Percentiles rank a stretch among this genome's conserved stretches.
These are phyloP conservation scores for Psittacula derbiana DNA, from an alignment of 2,797 vertebrate genomes.

Conservation along the genomic window DNA sequence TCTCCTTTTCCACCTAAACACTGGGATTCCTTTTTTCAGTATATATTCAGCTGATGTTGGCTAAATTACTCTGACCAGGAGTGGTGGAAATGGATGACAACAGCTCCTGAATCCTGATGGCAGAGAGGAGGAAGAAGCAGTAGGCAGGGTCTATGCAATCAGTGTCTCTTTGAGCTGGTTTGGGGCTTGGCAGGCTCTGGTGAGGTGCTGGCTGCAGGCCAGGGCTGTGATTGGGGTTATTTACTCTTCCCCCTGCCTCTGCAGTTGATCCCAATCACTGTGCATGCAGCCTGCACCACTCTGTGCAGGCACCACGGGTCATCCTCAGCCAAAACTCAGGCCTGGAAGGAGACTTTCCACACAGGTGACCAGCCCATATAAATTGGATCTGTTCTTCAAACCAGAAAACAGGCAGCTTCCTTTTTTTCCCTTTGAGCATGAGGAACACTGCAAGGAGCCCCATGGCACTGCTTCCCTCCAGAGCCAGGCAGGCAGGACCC, in stretches of 20 bases:
- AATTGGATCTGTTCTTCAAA: neutral
- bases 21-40: neutral
- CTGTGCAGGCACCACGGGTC: rapidly evolving
- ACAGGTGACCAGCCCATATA: rapidly evolving
- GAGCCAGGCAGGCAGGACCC: neutral
- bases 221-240: neutral
- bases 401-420: neutral
- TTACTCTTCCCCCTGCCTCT: neutral
- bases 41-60: neutral
- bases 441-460: neutral
- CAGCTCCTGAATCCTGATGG: neutral
- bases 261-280: neutral
- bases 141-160: neutral
- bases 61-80: neutral
- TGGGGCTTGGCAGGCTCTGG: neutral
- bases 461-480: neutral
- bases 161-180: neutral
- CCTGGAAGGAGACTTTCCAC: neutral
- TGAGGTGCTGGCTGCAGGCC: neutral
- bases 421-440: rapidly evolving
- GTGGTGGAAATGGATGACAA: neutral
- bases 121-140: neutral
- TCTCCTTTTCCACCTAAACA: neutral
- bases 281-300: neutral
- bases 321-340: neutral